These are phyloP conservation scores for Calyptomena viridis DNA, from an alignment of 2,113 vertebrate species.

Conservation along the genomic window DNA sequence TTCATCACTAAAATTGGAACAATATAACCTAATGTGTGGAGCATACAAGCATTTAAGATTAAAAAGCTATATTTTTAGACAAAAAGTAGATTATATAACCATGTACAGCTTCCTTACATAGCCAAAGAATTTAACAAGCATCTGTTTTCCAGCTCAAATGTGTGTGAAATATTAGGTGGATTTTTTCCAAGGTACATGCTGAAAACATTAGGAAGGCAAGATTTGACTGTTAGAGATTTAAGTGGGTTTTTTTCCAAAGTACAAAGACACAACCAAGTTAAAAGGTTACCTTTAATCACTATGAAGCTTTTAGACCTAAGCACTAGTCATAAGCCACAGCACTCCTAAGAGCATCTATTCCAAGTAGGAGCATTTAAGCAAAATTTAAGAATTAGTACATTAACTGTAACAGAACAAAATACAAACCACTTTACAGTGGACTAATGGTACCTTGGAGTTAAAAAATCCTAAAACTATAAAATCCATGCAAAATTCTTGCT, in stretches of 20 bases:
- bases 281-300: constrained; percentile 27
- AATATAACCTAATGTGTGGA: not conserved
- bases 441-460: not conserved
- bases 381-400: not conserved
- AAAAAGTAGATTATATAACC: constrained; percentile 58
- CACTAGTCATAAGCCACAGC: not conserved
- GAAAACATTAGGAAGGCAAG: constrained; percentile 59
- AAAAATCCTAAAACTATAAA: not conserved
- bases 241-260: not conserved
- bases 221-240: constrained; percentile 1
- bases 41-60: constrained; percentile 23
- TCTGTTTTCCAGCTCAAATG: constrained; percentile 67
- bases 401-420: not conserved
- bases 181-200: constrained; percentile 63
- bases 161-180: constrained; percentile 66
- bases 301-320: not conserved
- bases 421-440: not conserved
- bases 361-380: not conserved
- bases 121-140: constrained; percentile 67
- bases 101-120: constrained; percentile 51
- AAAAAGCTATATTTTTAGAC: constrained; percentile 31
- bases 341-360: not conserved
- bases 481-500: not conserved
- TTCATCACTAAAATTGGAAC: not conserved
- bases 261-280: constrained; percentile 35